These are phyloP conservation scores for Cylas formicarius DNA, from an alignment of 1,140 invertebrate species.

Conservation along the genomic window DNA sequence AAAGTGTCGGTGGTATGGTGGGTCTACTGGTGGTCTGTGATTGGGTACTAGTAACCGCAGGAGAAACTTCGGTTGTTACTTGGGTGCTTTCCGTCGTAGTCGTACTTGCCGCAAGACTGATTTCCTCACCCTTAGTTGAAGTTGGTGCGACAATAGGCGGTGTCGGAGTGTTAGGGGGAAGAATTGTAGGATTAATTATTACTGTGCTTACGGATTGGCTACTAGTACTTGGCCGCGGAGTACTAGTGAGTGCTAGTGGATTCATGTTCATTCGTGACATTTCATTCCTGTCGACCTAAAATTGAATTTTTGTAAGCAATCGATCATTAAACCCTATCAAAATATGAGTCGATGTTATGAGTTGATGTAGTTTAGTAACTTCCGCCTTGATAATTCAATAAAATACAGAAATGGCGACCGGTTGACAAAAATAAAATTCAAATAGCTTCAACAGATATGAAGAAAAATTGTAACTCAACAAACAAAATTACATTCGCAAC, in stretches of 20 bases:
- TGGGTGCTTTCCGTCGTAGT: constrained; percentile 23
- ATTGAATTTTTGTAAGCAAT: too few relatives aligned
- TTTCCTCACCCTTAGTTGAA: not conserved
- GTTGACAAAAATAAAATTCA: constrained; percentile 3
- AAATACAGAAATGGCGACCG: constrained; percentile 11
- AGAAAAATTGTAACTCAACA: not conserved
- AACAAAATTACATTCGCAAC: too few relatives aligned
- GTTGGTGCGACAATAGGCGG: not conserved
- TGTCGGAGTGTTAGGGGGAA: constrained; percentile 6
- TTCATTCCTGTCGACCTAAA: constrained; percentile 19
- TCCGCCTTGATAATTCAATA: too few relatives aligned
- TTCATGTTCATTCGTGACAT: too few relatives aligned
- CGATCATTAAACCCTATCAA: too few relatives aligned
- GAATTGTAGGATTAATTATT: constrained; percentile 9
- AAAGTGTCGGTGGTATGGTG: constrained; percentile 24
- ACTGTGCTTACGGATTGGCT: constrained; percentile 7
- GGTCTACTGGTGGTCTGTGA: constrained; percentile 9
- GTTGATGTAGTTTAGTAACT: too few relatives aligned
- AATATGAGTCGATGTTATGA: too few relatives aligned
- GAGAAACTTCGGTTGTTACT: constrained; percentile 3
- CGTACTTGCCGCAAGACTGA: constrained; percentile 3
- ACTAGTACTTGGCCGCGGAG: constrained; percentile 12
- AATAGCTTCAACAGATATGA: not conserved
- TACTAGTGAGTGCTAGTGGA: constrained; percentile 11
- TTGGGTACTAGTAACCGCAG: constrained; percentile 15